Evolutionary conservation across 1,140 invertebrate genomes (phyloP).

Genomic region (Ooceraea biroi): DNA sequence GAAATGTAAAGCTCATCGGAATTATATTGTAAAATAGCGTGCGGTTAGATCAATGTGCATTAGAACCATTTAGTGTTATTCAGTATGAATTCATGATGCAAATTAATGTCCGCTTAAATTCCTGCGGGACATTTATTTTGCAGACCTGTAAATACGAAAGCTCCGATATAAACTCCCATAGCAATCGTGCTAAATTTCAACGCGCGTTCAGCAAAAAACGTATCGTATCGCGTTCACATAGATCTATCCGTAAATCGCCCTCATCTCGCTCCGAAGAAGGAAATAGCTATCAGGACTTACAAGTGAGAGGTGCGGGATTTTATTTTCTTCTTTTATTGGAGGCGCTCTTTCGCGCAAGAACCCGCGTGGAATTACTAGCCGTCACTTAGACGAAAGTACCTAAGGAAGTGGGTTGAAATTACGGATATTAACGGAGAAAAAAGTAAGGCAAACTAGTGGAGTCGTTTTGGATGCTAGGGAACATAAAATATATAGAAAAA

Average conservation of each 20-base stretch:
- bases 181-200: conserved; percentile 13
- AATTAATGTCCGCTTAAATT: conserved; percentile 17
- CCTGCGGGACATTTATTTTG: conserved; percentile 10
- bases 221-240: conserved; percentile 19
- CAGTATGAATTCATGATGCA: conserved; percentile 27
- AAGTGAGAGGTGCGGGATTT: conserved; percentile 32
- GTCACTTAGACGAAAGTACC: conserved; percentile 34
- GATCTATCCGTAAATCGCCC: conserved; percentile 11
- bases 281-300: conserved; percentile 45
- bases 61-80: background rate
- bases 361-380: conserved; percentile 32
- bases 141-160: background rate
- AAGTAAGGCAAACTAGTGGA: background rate
- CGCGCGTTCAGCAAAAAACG: background rate
- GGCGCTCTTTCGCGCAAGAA: conserved; percentile 13
- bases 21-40: conserved; percentile 43
- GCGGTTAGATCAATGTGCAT: background rate
- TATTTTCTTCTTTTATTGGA: conserved; percentile 46
- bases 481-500: background rate
- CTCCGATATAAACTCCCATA: conserved; percentile 23
- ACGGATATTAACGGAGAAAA: conserved; percentile 30
- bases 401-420: conserved; percentile 30
- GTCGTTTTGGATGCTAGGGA: background rate
- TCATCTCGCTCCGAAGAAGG: background rate
- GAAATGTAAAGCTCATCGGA: conserved; percentile 26